A percentile compares a stretch with the other conserved stretches of the same genome.
These are phyloP conservation scores for Alethe diademata DNA, from an alignment of 2,113 vertebrate genomes.

Conservation along the genomic window DNA sequence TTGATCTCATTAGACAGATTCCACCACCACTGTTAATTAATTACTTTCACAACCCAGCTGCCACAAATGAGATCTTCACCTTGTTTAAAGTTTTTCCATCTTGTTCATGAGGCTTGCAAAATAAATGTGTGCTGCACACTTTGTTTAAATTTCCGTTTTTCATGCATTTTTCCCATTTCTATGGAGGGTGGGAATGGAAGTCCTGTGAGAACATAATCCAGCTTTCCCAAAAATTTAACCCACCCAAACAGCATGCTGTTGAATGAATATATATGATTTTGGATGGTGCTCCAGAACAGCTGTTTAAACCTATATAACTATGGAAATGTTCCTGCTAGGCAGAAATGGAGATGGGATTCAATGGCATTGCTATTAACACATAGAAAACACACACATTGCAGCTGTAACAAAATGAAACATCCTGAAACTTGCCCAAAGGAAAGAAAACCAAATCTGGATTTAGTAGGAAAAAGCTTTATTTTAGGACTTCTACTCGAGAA, in stretches of 20 bases:
- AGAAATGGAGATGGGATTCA: background rate
- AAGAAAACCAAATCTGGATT: background rate
- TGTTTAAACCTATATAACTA: background rate
- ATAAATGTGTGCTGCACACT: background rate
- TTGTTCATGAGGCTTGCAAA: background rate
- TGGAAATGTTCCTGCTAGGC: background rate
- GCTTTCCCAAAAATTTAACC: background rate
- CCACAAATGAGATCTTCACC: background rate
- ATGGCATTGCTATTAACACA: background rate
- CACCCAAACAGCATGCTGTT: background rate
- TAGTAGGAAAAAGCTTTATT: slow-evolving; percentile 1
- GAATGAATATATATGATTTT: background rate
- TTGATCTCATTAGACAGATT: background rate
- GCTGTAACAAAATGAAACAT: background rate
- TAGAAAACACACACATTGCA: background rate
- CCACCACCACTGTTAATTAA: background rate
- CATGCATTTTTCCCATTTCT: background rate
- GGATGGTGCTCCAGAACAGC: background rate
- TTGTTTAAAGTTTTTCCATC: background rate
- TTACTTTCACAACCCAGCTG: background rate
- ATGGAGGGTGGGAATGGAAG: background rate
- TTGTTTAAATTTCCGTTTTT: background rate
- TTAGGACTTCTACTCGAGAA: slow-evolving; percentile 1
- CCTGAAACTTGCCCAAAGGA: background rate
- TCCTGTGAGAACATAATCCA: background rate